A percentile compares a stretch with the other conserved stretches of the same genome.
phyloP scores from a whole-genome alignment of 2,888 invertebrate genomes.

The Eretmocerus hayati region DNA sequence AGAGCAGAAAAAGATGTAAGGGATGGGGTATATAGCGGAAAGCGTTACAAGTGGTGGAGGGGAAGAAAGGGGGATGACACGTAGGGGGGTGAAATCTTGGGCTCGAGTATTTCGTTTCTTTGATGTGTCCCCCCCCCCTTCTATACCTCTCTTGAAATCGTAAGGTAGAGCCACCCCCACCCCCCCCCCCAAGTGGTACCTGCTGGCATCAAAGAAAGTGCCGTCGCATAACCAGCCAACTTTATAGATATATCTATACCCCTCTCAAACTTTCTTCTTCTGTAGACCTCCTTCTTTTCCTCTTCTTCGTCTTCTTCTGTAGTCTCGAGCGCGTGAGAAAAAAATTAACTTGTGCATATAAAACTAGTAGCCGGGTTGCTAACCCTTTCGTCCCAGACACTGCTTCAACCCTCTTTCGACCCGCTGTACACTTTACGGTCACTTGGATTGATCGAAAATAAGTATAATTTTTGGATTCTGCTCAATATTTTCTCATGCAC shows the following conservation, averaged over 20 bases:
- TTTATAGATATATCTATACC: conserved; percentile 23
- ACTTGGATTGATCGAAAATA: too few species aligned
- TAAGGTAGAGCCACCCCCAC: conserved; percentile 16
- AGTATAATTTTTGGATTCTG: too few species aligned
- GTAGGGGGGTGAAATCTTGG: conserved; percentile 36
- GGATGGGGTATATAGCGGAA: background rate
- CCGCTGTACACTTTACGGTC: too few species aligned
- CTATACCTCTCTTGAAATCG: conserved; percentile 30
- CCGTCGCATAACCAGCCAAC: conserved; percentile 25
- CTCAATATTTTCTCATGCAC: too few species aligned
- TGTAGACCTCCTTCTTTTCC: conserved; percentile 6
- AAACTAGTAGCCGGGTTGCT: too few species aligned
- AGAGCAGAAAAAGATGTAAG: conserved; percentile 1
- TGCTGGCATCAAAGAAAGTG: conserved; percentile 39
- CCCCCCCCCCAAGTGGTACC: conserved; percentile 28
- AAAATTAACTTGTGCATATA: conserved; percentile 18
- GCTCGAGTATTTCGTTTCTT: conserved; percentile 45
- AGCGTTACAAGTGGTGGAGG: conserved; percentile 14
- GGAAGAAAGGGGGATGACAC: conserved; percentile 21
- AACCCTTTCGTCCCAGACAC: too few species aligned
- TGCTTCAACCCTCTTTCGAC: too few species aligned
- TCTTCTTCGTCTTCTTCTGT: conserved; percentile 4
- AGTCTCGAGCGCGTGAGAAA: conserved; percentile 16
- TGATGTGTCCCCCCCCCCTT: conserved; percentile 26
- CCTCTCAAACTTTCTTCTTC: conserved; percentile 22